A percentile compares a stretch with the other conserved stretches of the same genome.
Evolutionary conservation across 2,797 vertebrate genomes (phyloP).

Genomic region (Manis crassicaudata): DNA sequence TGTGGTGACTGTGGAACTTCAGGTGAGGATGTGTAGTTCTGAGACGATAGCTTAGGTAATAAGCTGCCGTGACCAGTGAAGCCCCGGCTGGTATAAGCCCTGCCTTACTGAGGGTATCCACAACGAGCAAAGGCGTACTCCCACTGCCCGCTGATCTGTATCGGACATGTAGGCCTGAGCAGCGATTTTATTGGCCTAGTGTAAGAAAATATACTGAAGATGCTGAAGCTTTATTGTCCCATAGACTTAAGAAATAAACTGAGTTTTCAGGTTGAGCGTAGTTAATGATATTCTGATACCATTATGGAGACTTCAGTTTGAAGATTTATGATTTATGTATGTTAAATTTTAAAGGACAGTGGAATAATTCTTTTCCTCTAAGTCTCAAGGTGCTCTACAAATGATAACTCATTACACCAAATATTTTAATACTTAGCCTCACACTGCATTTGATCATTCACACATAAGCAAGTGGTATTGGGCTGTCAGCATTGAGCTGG

Average conservation of each 20-base stretch:
- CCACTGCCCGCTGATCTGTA: too few relatives aligned
- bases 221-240: not conserved
- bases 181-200: not conserved
- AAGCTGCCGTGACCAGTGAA: not conserved
- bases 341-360: slow-evolving; percentile 11
- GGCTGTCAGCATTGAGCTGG: not conserved
- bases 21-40: not conserved
- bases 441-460: not conserved
- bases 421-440: not conserved
- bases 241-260: not conserved
- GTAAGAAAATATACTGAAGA: not conserved
- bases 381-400: not conserved
- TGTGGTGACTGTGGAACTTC: not conserved
- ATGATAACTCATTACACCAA: not conserved
- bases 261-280: not conserved
- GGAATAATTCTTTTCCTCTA: not conserved
- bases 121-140: too few relatives aligned
- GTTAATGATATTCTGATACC: not conserved
- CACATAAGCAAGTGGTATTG: not conserved
- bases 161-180: too few relatives aligned
- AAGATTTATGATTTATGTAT: not conserved
- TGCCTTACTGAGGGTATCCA: too few relatives aligned
- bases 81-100: not conserved
- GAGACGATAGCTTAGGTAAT: not conserved
- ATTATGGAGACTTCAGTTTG: not conserved